phyloP scores from a whole-genome alignment of 1,140 invertebrate genomes.

The Platorchestia sp. region DNA sequence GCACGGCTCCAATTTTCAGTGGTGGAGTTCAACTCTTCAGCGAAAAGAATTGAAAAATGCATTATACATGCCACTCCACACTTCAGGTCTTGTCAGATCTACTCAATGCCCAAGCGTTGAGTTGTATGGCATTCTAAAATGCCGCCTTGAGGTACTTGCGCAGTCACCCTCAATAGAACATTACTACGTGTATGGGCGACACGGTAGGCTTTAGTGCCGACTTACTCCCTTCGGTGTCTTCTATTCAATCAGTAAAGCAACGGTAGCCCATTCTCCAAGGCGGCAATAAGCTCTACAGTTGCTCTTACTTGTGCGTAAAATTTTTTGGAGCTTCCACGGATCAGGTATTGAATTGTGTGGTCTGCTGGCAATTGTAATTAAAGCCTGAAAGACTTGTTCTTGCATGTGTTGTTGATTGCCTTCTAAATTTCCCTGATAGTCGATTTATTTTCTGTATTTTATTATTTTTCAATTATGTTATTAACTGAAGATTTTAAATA shows the following conservation, averaged over 20 bases:
- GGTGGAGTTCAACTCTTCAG: background rate
- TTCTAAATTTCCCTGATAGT: background rate
- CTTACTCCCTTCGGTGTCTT: background rate
- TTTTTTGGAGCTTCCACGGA: background rate
- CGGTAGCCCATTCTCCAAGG: background rate
- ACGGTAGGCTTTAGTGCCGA: background rate
- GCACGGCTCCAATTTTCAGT: background rate
- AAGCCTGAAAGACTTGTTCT: background rate
- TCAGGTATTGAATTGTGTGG: background rate
- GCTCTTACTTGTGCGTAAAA: background rate
- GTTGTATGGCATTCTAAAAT: background rate
- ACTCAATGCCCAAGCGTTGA: background rate
- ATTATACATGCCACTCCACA: background rate
- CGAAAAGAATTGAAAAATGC: background rate
- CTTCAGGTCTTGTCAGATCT: background rate
- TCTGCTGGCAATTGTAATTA: background rate
- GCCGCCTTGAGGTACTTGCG: background rate
- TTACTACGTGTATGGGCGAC: background rate
- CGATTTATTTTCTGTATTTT: background rate
- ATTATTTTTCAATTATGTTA: background rate
- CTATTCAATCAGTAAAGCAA: background rate
- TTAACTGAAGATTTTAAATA: background rate
- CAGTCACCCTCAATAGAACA: background rate
- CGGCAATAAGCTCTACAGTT: background rate
- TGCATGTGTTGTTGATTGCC: background rate